Conservation (phyloP, 2,888 invertebrate species). For the Odontocolon sp. region DNA sequence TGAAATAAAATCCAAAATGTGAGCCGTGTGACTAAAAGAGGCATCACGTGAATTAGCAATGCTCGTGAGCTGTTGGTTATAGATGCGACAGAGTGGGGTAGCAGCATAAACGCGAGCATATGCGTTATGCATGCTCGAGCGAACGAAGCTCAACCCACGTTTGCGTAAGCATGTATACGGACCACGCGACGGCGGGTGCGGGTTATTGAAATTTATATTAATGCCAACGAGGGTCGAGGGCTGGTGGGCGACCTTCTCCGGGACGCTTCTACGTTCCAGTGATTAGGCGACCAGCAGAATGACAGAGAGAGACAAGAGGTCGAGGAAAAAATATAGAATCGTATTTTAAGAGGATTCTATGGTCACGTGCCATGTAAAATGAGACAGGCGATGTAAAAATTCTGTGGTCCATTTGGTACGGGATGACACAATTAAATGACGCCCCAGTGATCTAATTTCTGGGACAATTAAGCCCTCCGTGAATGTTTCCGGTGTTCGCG, state of each 20-base stretch:
- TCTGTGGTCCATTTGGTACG: not conserved
- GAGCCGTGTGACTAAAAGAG: not conserved
- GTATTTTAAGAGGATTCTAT: not conserved
- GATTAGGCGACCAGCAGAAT: constrained; percentile 10
- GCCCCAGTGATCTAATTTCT: constrained; percentile 29
- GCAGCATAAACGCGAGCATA: constrained; percentile 11
- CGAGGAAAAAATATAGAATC: not conserved
- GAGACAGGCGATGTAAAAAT: not conserved
- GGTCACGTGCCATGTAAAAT: not conserved
- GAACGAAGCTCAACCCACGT: constrained; percentile 38
- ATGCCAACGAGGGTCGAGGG: constrained; percentile 67
- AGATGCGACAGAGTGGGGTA: constrained; percentile 8
- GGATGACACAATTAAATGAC: constrained; percentile 24
- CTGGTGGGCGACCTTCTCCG: constrained; percentile 61
- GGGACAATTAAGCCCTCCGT: constrained; percentile 41
- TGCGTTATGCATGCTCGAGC: constrained; percentile 18
- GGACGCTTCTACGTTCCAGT: constrained; percentile 21
- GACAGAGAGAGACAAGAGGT: not conserved
- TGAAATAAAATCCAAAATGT: constrained; percentile 14
- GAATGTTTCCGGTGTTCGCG: constrained; percentile 41
- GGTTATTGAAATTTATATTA: constrained; percentile 74
- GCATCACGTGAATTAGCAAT: constrained; percentile 32
- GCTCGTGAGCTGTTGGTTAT: too few relatives aligned
- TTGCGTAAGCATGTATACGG: constrained; percentile 11
- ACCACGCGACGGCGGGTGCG: constrained; percentile 55